These are phyloP conservation scores for Mellilla xanthometata DNA, from an alignment of 2,888 invertebrate species.

Conservation along the genomic window DNA sequence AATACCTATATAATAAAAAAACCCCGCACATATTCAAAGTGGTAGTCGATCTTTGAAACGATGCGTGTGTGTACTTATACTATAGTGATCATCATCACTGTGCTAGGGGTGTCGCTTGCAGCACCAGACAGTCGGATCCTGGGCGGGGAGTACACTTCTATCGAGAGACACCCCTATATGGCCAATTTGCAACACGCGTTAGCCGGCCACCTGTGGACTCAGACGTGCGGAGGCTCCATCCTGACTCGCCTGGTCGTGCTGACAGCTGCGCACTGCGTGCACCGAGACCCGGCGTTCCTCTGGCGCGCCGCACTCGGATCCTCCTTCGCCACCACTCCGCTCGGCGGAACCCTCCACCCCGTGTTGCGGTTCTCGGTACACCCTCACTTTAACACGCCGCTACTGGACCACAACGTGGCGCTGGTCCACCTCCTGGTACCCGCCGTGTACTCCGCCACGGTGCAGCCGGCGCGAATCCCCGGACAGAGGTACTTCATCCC, in stretches of 20 bases:
- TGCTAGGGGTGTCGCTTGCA: no score
- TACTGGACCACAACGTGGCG: neutral
- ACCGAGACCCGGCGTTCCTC: neutral
- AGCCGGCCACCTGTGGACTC: neutral
- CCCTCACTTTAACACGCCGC: neutral
- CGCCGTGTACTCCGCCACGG: neutral
- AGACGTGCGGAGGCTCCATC: neutral
- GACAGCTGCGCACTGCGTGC: neutral
- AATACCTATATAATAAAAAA: no score
- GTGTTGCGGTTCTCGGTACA: neutral
- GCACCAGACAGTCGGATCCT: neutral
- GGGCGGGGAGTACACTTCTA: neutral
- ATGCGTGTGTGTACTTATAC: no score
- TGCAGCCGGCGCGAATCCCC: conserved; percentile 1
- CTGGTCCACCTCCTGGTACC: neutral
- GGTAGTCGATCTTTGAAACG: no score
- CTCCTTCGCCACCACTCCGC: neutral
- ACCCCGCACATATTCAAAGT: no score
- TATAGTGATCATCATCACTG: no score
- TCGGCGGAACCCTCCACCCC: neutral
- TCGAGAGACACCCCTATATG: neutral
- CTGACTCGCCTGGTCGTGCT: neutral
- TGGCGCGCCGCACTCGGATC: neutral
- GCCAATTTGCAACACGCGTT: neutral
- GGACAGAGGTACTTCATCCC: neutral